Evolutionary conservation across 2,797 vertebrate genomes (phyloP).

Genomic region (Sebastiscus albofasciatus): DNA sequence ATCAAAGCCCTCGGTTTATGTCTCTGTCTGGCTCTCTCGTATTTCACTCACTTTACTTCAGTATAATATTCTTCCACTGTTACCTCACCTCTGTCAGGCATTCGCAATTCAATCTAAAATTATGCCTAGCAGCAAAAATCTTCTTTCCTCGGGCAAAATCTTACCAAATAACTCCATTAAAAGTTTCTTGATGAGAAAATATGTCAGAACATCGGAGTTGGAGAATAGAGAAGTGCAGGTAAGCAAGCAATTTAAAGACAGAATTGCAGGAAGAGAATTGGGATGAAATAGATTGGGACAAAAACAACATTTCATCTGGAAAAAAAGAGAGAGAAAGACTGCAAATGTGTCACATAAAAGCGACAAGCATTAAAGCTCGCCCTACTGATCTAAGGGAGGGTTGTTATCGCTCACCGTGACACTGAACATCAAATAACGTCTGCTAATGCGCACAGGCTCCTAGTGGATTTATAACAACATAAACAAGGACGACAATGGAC

Average conservation of each 20-base stretch:
- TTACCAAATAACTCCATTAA: slow-evolving; percentile 3
- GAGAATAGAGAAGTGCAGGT: neutral
- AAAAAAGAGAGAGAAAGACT: neutral
- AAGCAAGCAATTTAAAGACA: neutral
- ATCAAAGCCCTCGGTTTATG: slow-evolving; percentile 50
- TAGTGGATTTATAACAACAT: slow-evolving; percentile 26
- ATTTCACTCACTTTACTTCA: slow-evolving; percentile 27
- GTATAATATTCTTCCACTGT: slow-evolving; percentile 27
- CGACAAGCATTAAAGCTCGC: neutral
- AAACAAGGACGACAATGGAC: slow-evolving; percentile 1
- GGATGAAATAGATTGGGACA: neutral
- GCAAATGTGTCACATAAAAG: neutral
- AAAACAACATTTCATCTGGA: neutral
- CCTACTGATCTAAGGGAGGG: neutral
- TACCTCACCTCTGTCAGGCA: slow-evolving; percentile 12
- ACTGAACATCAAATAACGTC: slow-evolving; percentile 14
- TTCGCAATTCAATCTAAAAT: slow-evolving; percentile 2
- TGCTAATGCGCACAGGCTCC: neutral
- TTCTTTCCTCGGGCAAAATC: neutral
- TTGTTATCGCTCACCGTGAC: slow-evolving; percentile 18
- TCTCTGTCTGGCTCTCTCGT: slow-evolving; percentile 27
- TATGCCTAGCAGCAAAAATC: neutral
- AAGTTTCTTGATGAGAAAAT: slow-evolving; percentile 5
- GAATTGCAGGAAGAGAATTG: neutral
- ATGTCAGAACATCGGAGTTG: neutral